phyloP scores from a whole-genome alignment of 2,888 invertebrate genomes.

The Lithophane socia region DNA sequence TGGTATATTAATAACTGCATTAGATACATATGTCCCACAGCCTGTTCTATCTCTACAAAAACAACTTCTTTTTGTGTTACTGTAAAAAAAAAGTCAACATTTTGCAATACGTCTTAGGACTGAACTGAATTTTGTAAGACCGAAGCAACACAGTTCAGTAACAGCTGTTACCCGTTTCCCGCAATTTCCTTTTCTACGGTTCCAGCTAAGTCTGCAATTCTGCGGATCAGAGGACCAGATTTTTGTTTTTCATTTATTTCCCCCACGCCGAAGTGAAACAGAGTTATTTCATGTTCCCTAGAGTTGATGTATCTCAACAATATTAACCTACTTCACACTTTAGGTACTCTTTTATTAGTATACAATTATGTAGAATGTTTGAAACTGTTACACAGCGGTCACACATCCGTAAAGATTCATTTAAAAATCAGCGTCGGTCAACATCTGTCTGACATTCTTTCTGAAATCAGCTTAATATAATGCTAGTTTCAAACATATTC shows the following conservation, averaged over 20 bases:
- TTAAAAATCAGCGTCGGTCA: neutral
- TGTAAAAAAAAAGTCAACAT: neutral
- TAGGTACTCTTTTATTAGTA: neutral
- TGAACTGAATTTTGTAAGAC: slow-evolving; percentile 4
- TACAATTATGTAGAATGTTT: neutral
- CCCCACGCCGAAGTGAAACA: neutral
- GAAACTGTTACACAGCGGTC: neutral
- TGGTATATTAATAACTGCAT: neutral
- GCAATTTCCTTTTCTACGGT: slow-evolving; percentile 17
- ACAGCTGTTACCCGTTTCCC: slow-evolving; percentile 25
- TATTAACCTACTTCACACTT: neutral
- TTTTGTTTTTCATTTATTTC: slow-evolving; percentile 14
- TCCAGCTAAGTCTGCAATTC: slow-evolving; percentile 13
- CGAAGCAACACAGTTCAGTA: neutral
- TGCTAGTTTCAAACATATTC: neutral
- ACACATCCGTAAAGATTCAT: neutral
- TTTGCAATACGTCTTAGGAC: neutral
- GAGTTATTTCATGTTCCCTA: neutral
- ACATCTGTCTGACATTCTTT: neutral
- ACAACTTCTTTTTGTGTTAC: too few relatives aligned
- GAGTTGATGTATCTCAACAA: neutral
- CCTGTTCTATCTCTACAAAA: too few relatives aligned
- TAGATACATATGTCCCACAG: too few relatives aligned
- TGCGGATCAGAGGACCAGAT: neutral
- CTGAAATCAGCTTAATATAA: neutral